Base-by-base conservation (phyloP, 2,113 vertebrate species). In the Grammomys dolichurus region DNA sequence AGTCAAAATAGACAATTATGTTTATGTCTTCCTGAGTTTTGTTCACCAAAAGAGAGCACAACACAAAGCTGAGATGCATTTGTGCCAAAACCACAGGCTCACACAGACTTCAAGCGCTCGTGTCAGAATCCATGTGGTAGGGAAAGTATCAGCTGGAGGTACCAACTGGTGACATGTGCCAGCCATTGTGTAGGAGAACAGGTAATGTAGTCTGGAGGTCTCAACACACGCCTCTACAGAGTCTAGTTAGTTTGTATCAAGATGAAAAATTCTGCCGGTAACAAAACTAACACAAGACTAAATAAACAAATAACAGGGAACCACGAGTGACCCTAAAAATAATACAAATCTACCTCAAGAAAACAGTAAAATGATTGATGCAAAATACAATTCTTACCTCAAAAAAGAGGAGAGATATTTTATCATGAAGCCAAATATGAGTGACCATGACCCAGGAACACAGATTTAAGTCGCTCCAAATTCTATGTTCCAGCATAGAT, bases 21-120 rank as follows among this genome's bases (percentile, higher is more conserved):
- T 94, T 95, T 93, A 85, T 91, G 95, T 81, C 7, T 94, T 56
- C 1, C 67, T 95, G 96, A 65, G 75, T 36, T 97, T 75, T 96
- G 88, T 63, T 98, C 60, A 77, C 81, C 60, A 73, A 7, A 96
- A 77, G 0, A 36, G 9, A 97, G 46, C 33, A 80, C 56, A 91
- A 97, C 90, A 90, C 82, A 98, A 93, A n/a, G 63, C 26, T 67
- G 80, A 63, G 81, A 73, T 69, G 72, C 24, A 56, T 73, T 51
- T 80, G 33, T 67, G 65, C 46, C 85, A 73, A 82, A 11, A 43
- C 43, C 9, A n/a, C 33, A 58, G n/a, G 85, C 58, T 63, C 12
- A 90, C 75, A 82, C 60, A 70, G 75, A 69, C 43, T 92, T 82
- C 67, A 19, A 84, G 72, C 1, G 36, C 43, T 51, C 63, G 1